Evolutionary conservation across 2,888 invertebrate genomes (phyloP).

Genomic region (Allygus modestus): DNA sequence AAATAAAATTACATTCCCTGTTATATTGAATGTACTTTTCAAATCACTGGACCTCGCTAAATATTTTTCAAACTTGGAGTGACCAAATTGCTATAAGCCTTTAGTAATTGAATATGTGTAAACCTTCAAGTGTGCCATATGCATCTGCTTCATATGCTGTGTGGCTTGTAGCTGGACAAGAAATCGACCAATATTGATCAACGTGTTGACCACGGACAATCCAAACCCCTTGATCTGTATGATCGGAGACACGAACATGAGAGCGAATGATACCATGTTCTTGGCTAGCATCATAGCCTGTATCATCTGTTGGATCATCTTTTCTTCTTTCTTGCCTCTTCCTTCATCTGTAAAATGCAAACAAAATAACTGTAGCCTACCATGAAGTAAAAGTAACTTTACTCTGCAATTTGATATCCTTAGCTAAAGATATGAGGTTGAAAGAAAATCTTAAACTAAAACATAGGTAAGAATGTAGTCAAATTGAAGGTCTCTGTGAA

Average conservation of each 20-base stretch:
- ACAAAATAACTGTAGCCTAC: background rate
- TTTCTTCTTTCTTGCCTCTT: constrained; percentile 37
- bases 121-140: constrained; percentile 21
- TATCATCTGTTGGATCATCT: constrained; percentile 60
- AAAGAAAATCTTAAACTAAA: too few species aligned
- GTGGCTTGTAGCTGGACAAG: constrained; percentile 14
- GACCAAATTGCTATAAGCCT: too few species aligned
- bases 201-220: constrained; percentile 62
- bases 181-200: constrained; percentile 63
- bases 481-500: too few species aligned
- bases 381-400: too few species aligned
- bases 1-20: too few species aligned
- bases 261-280: constrained; percentile 55
- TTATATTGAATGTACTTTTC: too few species aligned
- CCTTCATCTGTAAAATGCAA: constrained; percentile 25
- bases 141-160: constrained; percentile 19
- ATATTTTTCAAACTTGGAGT: too few species aligned
- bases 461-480: too few species aligned
- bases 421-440: too few species aligned
- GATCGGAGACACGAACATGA: constrained; percentile 65
- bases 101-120: too few species aligned
- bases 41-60: too few species aligned
- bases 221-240: constrained; percentile 65
- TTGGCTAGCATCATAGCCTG: constrained; percentile 73
- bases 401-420: too few species aligned